Conservation (phyloP, 2,113 vertebrate species). For the Saguinus midas region DNA sequence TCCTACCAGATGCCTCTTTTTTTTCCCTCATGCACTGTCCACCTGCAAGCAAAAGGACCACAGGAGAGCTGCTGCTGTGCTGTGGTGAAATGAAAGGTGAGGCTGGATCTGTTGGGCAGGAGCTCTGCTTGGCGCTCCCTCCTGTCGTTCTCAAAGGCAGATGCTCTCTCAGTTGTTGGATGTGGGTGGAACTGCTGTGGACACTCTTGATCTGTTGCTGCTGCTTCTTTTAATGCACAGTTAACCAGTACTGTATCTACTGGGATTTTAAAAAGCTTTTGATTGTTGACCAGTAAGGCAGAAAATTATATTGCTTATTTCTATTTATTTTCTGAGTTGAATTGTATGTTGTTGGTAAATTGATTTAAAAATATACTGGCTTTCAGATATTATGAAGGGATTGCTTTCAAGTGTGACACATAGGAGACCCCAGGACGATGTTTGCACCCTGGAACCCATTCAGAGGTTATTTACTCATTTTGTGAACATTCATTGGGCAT, state of each 20-base stretch:
- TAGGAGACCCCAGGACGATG: background rate
- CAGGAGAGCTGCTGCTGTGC: background rate
- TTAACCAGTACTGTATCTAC: background rate
- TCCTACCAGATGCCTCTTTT: background rate
- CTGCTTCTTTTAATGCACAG: background rate
- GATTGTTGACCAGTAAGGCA: background rate
- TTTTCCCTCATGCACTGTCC: background rate
- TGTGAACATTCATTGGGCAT: fast-evolving
- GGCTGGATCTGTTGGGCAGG: background rate
- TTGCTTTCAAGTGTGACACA: background rate
- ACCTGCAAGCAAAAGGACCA: background rate
- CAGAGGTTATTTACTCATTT: background rate
- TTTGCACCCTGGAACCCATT: background rate
- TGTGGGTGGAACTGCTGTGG: background rate
- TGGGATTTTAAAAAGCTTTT: background rate
- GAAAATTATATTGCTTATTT: constrained; percentile 31
- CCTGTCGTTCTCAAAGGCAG: background rate
- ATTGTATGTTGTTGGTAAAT: background rate
- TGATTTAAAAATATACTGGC: background rate
- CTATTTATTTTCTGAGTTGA: constrained; percentile 17
- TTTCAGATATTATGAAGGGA: background rate
- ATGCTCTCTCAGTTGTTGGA: background rate
- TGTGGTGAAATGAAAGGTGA: background rate
- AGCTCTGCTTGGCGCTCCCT: background rate
- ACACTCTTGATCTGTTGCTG: background rate